Percentiles rank a stretch among this genome's conserved stretches.
Evolutionary conservation across 2,113 vertebrate species (phyloP).

Genomic region (Trogon surrucura): DNA sequence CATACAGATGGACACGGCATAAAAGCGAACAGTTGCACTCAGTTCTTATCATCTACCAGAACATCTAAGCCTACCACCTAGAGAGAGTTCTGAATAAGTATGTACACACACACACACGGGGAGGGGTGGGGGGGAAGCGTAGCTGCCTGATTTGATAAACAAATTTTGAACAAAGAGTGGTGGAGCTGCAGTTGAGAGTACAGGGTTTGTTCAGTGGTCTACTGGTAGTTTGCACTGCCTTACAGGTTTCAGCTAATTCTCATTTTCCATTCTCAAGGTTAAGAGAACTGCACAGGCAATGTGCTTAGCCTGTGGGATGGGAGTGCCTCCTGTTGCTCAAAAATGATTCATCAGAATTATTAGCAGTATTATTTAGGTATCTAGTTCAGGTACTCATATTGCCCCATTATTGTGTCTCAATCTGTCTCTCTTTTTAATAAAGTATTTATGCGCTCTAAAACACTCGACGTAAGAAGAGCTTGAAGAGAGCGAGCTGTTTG

Average conservation of each 20-base stretch:
- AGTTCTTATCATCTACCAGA: background rate
- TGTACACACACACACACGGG: background rate
- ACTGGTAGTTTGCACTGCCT: background rate
- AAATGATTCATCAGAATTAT: slow-evolving; percentile 72
- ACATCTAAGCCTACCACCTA: background rate
- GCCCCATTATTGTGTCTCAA: slow-evolving; percentile 56
- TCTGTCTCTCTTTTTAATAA: slow-evolving; percentile 43
- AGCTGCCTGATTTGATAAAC: slow-evolving; percentile 29
- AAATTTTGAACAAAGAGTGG: background rate
- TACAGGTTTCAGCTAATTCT: slow-evolving; percentile 45
- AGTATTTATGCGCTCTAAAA: slow-evolving; percentile 39
- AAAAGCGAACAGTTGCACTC: background rate
- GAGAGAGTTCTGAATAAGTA: slow-evolving; percentile 11
- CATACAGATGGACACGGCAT: background rate
- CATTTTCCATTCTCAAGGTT: slow-evolving; percentile 40
- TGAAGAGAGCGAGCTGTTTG: slow-evolving; percentile 30
- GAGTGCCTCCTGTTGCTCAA: slow-evolving; percentile 74
- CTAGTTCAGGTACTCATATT: slow-evolving; percentile 37
- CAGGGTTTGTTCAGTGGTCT: background rate
- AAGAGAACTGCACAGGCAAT: slow-evolving; percentile 25
- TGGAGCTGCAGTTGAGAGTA: background rate
- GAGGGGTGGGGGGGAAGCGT: too few species aligned
- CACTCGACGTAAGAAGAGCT: background rate
- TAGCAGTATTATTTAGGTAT: slow-evolving; percentile 57
- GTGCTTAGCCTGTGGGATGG: slow-evolving; percentile 68